These are phyloP conservation scores for Anguilla rostrata DNA, from an alignment of 2,113 vertebrate genomes.

Conservation along the genomic window DNA sequence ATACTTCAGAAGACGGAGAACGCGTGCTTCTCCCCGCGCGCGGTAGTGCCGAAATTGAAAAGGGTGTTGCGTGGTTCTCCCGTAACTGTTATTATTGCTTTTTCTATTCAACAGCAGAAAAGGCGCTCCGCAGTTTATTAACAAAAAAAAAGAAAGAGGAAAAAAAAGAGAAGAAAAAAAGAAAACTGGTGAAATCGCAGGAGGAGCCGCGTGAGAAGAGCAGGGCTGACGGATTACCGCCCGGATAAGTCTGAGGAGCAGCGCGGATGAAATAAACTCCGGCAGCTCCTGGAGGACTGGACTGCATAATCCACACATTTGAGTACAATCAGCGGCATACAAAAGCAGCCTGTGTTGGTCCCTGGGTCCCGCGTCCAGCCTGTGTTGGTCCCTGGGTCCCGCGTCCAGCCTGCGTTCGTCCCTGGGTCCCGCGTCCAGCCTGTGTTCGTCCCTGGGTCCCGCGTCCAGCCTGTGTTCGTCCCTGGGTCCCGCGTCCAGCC, in stretches of 20 bases:
- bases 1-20: background rate
- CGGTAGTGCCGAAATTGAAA: background rate
- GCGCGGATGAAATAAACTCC: conserved; percentile 14
- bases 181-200: background rate
- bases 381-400: too few species aligned
- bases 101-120: background rate
- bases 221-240: conserved; percentile 20
- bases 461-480: too few species aligned
- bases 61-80: background rate
- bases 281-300: conserved; percentile 60
- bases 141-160: conserved; percentile 4
- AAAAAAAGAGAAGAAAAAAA: background rate
- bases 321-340: conserved; percentile 54
- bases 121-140: background rate
- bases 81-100: background rate
- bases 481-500: too few species aligned
- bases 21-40: background rate
- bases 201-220: conserved; percentile 19
- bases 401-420: too few species aligned
- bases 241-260: conserved; percentile 23
- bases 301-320: conserved; percentile 58
- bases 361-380: conserved; percentile 63
- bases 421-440: too few species aligned
- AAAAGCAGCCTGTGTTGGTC: conserved; percentile 54
- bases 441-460: too few species aligned